Conservation (phyloP, 2,113 vertebrate genomes). For the Leptobrachium leishanense region DNA sequence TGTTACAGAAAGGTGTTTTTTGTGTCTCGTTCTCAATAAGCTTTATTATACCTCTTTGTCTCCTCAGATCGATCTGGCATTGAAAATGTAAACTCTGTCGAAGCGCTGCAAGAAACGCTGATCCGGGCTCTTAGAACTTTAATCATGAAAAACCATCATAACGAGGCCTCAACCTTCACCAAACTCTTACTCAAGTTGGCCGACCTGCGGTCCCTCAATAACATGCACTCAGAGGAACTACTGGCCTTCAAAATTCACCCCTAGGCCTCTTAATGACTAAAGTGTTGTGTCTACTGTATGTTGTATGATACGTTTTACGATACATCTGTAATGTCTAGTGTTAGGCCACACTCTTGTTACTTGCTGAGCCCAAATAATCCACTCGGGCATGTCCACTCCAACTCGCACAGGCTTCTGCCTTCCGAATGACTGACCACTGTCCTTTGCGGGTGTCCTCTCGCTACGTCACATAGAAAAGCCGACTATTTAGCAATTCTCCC, state of each 20-base stretch:
- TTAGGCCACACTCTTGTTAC: background rate
- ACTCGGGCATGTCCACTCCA: background rate
- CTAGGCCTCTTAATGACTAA: constrained; percentile 68
- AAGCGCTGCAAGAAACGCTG: constrained; percentile 92
- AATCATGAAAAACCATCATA: constrained; percentile 92
- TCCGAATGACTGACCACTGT: background rate
- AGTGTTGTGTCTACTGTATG: constrained; percentile 49
- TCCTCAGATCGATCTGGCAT: constrained; percentile 90
- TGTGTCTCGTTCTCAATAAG: background rate
- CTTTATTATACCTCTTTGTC: background rate
- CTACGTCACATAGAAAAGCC: background rate
- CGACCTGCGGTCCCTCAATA: constrained; percentile 96
- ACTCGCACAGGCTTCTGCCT: background rate
- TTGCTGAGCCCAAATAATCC: background rate
- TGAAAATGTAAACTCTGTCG: constrained; percentile 88
- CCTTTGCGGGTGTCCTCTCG: background rate
- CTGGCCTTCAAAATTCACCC: constrained; percentile 96
- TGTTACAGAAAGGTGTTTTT: no score
- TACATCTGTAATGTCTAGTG: background rate
- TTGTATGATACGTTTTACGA: constrained; percentile 7
- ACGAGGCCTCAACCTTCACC: constrained; percentile 91
- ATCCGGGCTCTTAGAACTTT: constrained; percentile 90
- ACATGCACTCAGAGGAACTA: constrained; percentile 97
- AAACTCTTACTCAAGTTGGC: constrained; percentile 95
- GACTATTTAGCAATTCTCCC: background rate